A percentile compares a stretch with the other conserved stretches of the same genome.
Conservation (phyloP, 2,888 invertebrate genomes). For the Eilema sororculum region DNA sequence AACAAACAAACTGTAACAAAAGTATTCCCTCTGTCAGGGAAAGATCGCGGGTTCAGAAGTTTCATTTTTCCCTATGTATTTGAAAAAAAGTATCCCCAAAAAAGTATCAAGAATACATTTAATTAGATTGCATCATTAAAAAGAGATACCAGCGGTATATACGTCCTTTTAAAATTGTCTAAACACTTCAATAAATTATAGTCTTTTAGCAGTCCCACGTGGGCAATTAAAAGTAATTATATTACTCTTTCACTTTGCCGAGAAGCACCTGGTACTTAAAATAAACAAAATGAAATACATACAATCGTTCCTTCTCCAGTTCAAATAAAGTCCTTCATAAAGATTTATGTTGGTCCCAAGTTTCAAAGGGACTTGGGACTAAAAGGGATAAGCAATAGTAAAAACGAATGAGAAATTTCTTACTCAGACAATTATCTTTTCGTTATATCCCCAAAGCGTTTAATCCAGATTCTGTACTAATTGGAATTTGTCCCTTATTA, state of each 20-base stretch:
- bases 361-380: constrained; percentile 34
- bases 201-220: constrained; percentile 6
- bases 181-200: constrained; percentile 1
- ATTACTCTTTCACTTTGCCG: constrained; percentile 5
- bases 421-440: constrained; percentile 31
- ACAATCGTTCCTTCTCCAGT: constrained; percentile 17
- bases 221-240: constrained; percentile 7
- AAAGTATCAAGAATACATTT: background rate
- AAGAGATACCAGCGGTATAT: background rate
- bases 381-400: constrained; percentile 24
- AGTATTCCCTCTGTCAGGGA: no score
- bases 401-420: constrained; percentile 20
- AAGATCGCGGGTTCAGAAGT: no score
- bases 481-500: constrained; percentile 41
- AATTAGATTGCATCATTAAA: background rate
- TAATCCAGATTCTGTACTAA: constrained; percentile 46
- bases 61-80: no score
- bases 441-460: constrained; percentile 36
- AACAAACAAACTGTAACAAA: no score
- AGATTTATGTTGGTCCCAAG: constrained; percentile 42
- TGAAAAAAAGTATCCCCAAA: no score
- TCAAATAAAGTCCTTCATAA: constrained; percentile 27
- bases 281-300: constrained; percentile 21
- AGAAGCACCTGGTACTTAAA: constrained; percentile 2
- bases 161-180: constrained; percentile 23